Conservation (phyloP, 2,113 vertebrate genomes). For the Neopipo cinnamomea region DNA sequence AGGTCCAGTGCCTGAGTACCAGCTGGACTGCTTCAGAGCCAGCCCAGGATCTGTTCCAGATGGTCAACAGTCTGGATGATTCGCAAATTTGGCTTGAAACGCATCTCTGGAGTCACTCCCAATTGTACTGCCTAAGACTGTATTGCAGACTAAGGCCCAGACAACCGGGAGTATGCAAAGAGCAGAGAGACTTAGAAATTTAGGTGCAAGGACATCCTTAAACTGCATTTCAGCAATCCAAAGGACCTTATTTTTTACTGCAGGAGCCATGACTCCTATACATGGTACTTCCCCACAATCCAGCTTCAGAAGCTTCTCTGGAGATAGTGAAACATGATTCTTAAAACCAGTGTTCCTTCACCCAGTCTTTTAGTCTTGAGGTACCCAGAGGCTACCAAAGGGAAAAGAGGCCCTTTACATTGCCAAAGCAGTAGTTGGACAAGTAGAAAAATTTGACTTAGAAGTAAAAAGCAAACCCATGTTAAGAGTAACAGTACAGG, state of each 20-base stretch:
- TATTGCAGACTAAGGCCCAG: background rate
- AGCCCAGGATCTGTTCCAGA: conserved; percentile 43
- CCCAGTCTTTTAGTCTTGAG: background rate
- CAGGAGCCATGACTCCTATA: background rate
- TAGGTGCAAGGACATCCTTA: background rate
- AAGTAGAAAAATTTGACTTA: background rate
- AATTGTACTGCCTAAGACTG: background rate
- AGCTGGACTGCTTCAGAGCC: conserved; percentile 37
- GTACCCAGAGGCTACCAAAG: background rate
- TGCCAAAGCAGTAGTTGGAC: background rate
- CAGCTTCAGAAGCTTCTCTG: background rate
- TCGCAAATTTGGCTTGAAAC: background rate
- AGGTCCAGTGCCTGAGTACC: background rate
- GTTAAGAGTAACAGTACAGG: background rate
- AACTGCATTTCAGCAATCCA: background rate
- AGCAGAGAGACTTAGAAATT: background rate
- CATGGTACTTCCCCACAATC: background rate
- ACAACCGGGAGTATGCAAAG: background rate
- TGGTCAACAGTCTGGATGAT: background rate
- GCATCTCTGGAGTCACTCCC: background rate
- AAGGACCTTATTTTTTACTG: background rate
- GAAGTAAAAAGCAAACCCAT: background rate
- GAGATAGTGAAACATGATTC: background rate
- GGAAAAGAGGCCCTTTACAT: background rate
- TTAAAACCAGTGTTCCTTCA: background rate